Base-by-base conservation (phyloP, 2,888 invertebrate genomes). In the Gymnocheta viridis region DNA sequence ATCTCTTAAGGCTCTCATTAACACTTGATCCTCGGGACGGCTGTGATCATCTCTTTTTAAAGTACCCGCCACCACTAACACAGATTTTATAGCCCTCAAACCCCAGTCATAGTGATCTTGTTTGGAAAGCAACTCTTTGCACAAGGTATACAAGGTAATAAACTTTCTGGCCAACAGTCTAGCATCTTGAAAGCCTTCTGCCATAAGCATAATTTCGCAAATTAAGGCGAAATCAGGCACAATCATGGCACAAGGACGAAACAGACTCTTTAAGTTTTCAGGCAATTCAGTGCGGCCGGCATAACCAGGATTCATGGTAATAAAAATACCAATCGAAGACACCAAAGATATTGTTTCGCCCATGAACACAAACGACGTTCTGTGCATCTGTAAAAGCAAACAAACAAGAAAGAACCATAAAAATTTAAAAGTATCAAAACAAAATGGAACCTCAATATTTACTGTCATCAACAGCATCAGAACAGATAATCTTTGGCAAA, bases 21-120 rank as follows among this genome's bases (percentile, higher is more conserved):
- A 91, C 51, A 98, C 98, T 73, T 87, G 74, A 92, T 98, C 98
- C 93, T 98, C 98, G 0, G 98, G 96, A 41, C 96, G 93, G 67
- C 93, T 93, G 82, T 95, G 94, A 90, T 97, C 97, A 73, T 95
- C 94, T 87, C 97, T 93, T 93, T 98, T 98, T 60, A 98, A 93
- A 32, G 98, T 96, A 56, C 98, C 99, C 77, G 98, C 98, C 4
- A 98, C 98, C 0, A 98, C 98, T 67, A 99, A 93, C 24, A 99
- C 98, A 67, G 98, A 98, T 91, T 99, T 99, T 89, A 99, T 98
- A 62, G 98, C 98, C 86, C 99, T 93, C 76, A 99, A 93, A n/a
- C 99, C 99, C 98, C 98, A 98, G 93, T 99, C 99, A 90, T 99
- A 99, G 92, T 99, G 99, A 91, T 99, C 98, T 92, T 98, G 97